Conservation (phyloP, 2,888 invertebrate genomes). For the Drosophila meridiana region DNA sequence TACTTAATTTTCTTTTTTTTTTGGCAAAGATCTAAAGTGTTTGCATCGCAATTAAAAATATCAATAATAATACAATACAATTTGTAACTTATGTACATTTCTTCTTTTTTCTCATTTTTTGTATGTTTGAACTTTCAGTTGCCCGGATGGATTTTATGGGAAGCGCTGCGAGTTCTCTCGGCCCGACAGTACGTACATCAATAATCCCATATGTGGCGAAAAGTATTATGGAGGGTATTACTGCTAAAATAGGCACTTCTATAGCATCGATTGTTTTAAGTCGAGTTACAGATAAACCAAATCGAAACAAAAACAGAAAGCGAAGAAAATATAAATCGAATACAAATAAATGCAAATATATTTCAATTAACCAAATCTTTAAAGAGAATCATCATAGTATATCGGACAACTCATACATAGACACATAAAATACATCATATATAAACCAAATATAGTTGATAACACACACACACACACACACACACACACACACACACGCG, state of each 20-base stretch:
- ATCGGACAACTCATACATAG: constrained; percentile 16
- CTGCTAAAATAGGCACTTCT: constrained; percentile 86
- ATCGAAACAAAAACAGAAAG: not conserved
- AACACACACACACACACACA: constrained; percentile 38
- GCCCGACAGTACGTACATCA: constrained; percentile 85
- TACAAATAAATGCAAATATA: constrained; percentile 25
- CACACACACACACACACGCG: constrained; percentile 30
- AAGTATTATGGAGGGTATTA: constrained; percentile 85
- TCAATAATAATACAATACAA: constrained; percentile 8
- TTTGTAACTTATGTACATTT: constrained; percentile 41
- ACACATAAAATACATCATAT: constrained; percentile 7
- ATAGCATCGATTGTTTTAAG: constrained; percentile 84
- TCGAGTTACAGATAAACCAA: constrained; percentile 48
- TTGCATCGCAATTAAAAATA: constrained; percentile 17
- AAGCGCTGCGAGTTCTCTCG: constrained; percentile 83
- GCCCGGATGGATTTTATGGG: constrained; percentile 84
- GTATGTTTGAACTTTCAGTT: constrained; percentile 76
- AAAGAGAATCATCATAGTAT: constrained; percentile 29
- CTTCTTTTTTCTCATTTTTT: not conserved
- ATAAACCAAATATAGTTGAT: constrained; percentile 77
- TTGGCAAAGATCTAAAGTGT: constrained; percentile 33
- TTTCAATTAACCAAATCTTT: constrained; percentile 20
- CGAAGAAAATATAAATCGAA: constrained; percentile 16
- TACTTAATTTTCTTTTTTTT: constrained; percentile 16
- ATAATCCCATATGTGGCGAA: constrained; percentile 84